Evolutionary conservation across 1,140 invertebrate genomes (phyloP), one percentile per base, ranked within the genome.

Genomic region (Pygmarrhopalites habei): DNA sequence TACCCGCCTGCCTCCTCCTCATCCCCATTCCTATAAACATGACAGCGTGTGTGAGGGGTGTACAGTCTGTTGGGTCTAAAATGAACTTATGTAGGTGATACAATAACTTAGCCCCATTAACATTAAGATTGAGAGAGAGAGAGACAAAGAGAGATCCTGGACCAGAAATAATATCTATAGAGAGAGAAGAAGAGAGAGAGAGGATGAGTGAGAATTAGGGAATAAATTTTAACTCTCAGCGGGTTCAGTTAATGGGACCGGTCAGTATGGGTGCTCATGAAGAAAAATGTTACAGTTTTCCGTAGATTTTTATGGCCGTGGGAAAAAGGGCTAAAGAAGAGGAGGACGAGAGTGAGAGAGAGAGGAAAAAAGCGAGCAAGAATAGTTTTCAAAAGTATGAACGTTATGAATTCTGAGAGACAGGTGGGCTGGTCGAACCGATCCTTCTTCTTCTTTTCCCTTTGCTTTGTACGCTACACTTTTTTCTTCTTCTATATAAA

Each of bases 391-490:
- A 51, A 19, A 57, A 58, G 44, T 59, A 62, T 62, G 67, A 65
- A 57, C 63, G 62, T 65, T 68, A 68, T 68, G 67, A 68, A 68
- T 68, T 68, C 47, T 68, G 60, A 43, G 59, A 68, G 67, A 68
- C 67, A 68, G 67, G 67, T 68, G 67, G 67, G 67, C 58, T 62
- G 67, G 62, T 52, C 25, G 14, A 43, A 58, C 28, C 28, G 56
- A 58, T 43, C 56, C 25, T 58, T 58, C 35, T 58, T 26, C 25
- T 52, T 52, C 49, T 23, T 28, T 26, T 52, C 7, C 44, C 15
- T 35, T n/a, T 53, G 28, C n/a, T n/a, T n/a, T n/a, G n/a, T n/a
- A n/a, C 3, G 14, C 41, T 23, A 15, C 32, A n/a, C 35, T n/a
- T 35, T 44, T 46, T 58, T 49, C 26, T 29, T 58, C 23, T 21